These are phyloP conservation scores for Eupithecia dodoneata DNA, from an alignment of 2,888 invertebrate genomes.

Conservation along the genomic window DNA sequence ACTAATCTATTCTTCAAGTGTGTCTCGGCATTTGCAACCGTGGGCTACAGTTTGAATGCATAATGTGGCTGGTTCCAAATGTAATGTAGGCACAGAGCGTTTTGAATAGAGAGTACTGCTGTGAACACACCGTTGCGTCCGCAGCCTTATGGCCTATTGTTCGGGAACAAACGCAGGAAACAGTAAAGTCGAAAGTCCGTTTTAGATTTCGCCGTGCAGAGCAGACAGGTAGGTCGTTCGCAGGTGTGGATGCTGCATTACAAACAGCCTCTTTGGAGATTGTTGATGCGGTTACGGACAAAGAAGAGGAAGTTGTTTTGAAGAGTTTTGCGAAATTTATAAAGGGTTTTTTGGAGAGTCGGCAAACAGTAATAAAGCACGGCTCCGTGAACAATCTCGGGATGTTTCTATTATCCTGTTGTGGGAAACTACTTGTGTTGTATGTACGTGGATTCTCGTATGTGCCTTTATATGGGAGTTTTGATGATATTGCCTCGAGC, in stretches of 20 bases:
- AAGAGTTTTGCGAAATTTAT: constrained; percentile 66
- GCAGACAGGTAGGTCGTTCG: constrained; percentile 77
- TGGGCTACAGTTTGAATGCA: constrained; percentile 55
- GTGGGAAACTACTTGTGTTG: constrained; percentile 36
- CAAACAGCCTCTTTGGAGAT: constrained; percentile 33
- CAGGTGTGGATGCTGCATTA: constrained; percentile 63
- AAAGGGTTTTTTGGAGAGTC: constrained; percentile 62
- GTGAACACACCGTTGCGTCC: constrained; percentile 62
- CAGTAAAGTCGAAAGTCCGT: constrained; percentile 79
- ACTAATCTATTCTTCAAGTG: constrained; percentile 34
- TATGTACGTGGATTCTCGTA: constrained; percentile 31
- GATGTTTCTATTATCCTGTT: constrained; percentile 45
- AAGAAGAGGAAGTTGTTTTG: constrained; percentile 78
- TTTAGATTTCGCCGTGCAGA: constrained; percentile 76
- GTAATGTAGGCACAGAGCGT: constrained; percentile 58
- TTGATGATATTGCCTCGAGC: constrained; percentile 15
- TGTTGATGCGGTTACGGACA: constrained; percentile 64
- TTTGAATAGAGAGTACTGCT: constrained; percentile 72
- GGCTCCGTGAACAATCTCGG: constrained; percentile 38
- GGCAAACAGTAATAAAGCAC: constrained; percentile 46
- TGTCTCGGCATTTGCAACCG: constrained; percentile 34
- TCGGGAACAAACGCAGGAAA: constrained; percentile 81
- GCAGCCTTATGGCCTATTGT: constrained; percentile 78
- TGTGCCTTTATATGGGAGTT: constrained; percentile 12
- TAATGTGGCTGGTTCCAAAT: constrained; percentile 52